Evolutionary conservation across 2,797 vertebrate species (phyloP), one percentile per base, ranked within the genome.

Genomic region (Hoplostethus atlanticus): DNA sequence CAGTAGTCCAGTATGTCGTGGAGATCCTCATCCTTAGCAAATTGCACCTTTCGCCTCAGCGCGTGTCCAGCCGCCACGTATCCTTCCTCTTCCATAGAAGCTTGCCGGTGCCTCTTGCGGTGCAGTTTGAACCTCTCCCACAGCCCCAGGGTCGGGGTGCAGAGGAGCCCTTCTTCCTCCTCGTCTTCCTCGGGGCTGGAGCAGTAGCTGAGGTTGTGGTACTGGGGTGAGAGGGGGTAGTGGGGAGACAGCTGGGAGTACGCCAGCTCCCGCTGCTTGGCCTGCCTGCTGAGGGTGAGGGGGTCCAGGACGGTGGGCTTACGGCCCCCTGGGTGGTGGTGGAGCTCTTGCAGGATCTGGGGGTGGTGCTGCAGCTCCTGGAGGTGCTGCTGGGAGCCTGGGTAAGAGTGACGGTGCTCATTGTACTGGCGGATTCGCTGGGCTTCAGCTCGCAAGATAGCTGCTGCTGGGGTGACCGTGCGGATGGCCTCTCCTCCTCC

Each of bases 1-100:
- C 98, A 99, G 92, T 99, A 99, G 95, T 99, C 98, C 93, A 99
- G 94, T 93, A 99, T 99, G 93, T 99, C 98, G 0, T 99, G 98
- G 64, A 99, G 96, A 91, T 99, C 98, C 93, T 99, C 98, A 8
- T 99, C 97, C 93, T 97, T 98, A 92, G 98, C 98, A 82, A 99
- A 98, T 95, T 99, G 98, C 86, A 99, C 98, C 94, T 99, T 99
- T 88, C 96, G 96, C 87, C 98, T 95, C 84, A 99, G 94, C 0
- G 98, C 98, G 0, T 99, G 97, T 75, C 98, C 98, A 0, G 98
- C 98, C 1, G 98, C 98, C 95, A 99, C 94, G 52, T 96, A 98
- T 70, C 98, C 97, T 66, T 96, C 96, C 0, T 98, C 96, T 79
- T 95, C 93, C 87, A 92, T 89, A 13, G 91, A 92, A 0, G 92